A percentile compares a stretch with the other conserved stretches of the same genome.
Evolutionary conservation across 2,797 vertebrate genomes (phyloP).

Genomic region (Hipposideros larvatus): DNA sequence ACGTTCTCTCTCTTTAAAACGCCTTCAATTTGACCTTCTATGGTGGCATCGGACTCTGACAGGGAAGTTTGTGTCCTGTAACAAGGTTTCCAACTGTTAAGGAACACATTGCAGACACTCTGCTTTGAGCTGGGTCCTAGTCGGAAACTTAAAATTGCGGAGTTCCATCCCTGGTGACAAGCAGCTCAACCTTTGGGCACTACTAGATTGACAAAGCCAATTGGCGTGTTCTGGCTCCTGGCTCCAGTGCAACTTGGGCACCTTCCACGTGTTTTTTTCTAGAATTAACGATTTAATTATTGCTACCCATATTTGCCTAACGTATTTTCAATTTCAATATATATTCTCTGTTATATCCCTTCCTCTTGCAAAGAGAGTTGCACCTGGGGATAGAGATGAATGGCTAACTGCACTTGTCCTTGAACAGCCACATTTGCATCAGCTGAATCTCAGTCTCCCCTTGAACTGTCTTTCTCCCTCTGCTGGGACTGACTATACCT

Average conservation of each 20-base stretch:
- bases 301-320: neutral
- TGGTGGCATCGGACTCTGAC: neutral
- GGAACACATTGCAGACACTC: neutral
- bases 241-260: neutral
- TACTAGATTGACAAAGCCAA: constrained; percentile 5
- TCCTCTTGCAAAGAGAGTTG: constrained; percentile 1
- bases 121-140: neutral
- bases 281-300: neutral
- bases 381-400: neutral
- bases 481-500: neutral
- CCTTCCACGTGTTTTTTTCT: constrained; percentile 12
- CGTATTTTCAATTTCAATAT: neutral
- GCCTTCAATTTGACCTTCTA: neutral
- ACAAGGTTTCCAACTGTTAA: neutral
- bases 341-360: neutral
- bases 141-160: constrained; percentile 20
- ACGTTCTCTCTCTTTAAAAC: neutral
- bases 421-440: neutral
- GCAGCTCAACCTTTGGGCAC: neutral
- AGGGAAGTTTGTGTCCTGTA: neutral
- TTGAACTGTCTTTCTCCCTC: neutral
- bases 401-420: neutral
- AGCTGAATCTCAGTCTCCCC: neutral
- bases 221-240: neutral
- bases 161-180: neutral